Conservation (phyloP, 2,797 vertebrate species). For the Hydrophis major region DNA sequence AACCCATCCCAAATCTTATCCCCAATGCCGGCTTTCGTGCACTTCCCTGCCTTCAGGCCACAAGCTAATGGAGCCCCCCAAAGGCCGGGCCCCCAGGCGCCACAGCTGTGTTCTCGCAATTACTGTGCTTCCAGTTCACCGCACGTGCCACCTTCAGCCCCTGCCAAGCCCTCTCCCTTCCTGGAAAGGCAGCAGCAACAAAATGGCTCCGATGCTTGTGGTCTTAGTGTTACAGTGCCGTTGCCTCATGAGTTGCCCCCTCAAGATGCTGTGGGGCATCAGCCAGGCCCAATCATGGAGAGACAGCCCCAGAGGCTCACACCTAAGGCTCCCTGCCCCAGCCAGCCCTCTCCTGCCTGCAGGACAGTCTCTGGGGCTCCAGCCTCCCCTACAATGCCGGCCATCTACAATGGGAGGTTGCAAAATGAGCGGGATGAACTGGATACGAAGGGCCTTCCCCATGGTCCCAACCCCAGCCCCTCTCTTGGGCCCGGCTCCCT, state of each 20-base stretch:
- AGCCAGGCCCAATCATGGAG: neutral
- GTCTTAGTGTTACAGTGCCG: neutral
- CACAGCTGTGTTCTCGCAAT: constrained; percentile 33
- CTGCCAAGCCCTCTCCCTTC: constrained; percentile 41
- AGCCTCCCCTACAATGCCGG: constrained; percentile 38
- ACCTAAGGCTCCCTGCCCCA: constrained; percentile 42
- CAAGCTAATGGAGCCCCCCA: constrained; percentile 4
- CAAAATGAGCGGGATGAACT: constrained; percentile 38
- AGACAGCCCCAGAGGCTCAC: constrained; percentile 9
- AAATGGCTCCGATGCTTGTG: neutral
- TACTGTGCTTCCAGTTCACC: constrained; percentile 40
- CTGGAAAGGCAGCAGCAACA: constrained; percentile 48
- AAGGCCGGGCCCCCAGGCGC: neutral
- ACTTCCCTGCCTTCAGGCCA: neutral
- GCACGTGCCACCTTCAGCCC: constrained; percentile 54
- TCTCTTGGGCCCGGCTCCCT: constrained; percentile 62
- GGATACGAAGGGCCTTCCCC: neutral
- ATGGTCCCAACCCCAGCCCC: constrained; percentile 46
- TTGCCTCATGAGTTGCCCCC: neutral
- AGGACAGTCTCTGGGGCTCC: constrained; percentile 31
- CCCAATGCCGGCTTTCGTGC: neutral
- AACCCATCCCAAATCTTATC: neutral
- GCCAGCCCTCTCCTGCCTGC: constrained; percentile 59
- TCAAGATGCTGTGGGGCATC: neutral
- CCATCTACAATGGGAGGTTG: constrained; percentile 24